Percentiles rank a stretch among this genome's conserved stretches.
Evolutionary conservation across 2,113 vertebrate genomes (phyloP).

Genomic region (Vulpes vulpes): DNA sequence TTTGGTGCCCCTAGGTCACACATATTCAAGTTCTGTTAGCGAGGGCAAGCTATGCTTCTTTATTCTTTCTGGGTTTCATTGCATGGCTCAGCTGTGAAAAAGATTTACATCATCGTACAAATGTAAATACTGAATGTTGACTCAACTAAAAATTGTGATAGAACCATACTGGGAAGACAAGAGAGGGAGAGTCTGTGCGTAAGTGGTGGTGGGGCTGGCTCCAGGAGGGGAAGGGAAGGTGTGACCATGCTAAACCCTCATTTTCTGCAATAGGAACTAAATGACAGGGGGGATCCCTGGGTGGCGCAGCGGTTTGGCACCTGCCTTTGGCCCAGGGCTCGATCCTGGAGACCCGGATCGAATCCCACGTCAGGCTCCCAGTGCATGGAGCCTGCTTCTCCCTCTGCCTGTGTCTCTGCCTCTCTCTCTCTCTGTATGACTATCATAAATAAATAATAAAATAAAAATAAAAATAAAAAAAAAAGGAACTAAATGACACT

Average conservation of each 20-base stretch:
- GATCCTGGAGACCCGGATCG: too few relatives aligned
- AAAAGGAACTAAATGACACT: not conserved
- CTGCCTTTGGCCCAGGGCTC: too few relatives aligned
- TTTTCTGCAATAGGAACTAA: not conserved
- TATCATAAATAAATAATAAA: too few relatives aligned
- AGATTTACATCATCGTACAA: not conserved
- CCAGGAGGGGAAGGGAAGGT: too few relatives aligned
- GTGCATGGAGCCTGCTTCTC: too few relatives aligned
- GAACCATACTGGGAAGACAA: not conserved
- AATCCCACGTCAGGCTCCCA: too few relatives aligned
- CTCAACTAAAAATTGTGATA: not conserved
- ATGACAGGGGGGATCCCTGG: too few relatives aligned
- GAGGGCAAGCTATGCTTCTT: not conserved
- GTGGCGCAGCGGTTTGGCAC: too few relatives aligned
- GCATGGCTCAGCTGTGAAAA: not conserved
- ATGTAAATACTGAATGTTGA: not conserved
- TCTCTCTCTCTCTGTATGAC: too few relatives aligned
- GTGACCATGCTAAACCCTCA: fast-evolving
- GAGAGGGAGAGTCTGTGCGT: not conserved
- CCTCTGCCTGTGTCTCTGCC: too few relatives aligned
- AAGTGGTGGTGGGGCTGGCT: fast-evolving
- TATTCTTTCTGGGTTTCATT: not conserved
- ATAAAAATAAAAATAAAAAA: too few relatives aligned
- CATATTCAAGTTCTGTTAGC: not conserved
- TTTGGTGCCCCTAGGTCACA: not conserved